Evolutionary conservation across 1,140 invertebrate species (phyloP), one percentile per base, ranked within the genome.

Genomic region (Drosophila lini): DNA sequence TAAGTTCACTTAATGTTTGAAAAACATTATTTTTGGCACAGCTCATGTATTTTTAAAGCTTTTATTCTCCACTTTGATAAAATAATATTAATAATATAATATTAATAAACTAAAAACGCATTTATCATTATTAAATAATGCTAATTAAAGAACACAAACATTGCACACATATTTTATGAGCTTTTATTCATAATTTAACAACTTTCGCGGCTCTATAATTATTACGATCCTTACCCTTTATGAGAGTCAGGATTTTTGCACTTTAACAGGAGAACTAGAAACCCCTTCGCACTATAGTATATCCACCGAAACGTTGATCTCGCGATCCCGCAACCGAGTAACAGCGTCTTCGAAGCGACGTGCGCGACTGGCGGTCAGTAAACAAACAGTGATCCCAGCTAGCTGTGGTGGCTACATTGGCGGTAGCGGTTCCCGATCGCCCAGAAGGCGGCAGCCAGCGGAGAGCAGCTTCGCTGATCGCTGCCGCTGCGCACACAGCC

Each of bases 331-430:
- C 58, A 59, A 82, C 52, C 80, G 80, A 71, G 71, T 74, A 82
- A 76, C 76, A 71, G 56, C 83, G 80, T 89, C 84, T 88, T 88
- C 83, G 83, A 83, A 71, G 83, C 78, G 84, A 89, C 77, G 86
- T 77, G 74, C 80, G 68, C 83, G 84, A 88, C 83, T 88, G 84
- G 82, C 82, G 63, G 61, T 62, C 80, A 86, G 63, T 74, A 64
- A 71, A 85, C 76, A 82, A 86, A 73, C 59, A 85, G 71, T 85
- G 76, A 85, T 85, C 81, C 81, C 81, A 84, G 73, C 77, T 67
- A 78, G 59, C 65, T 42, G 60, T 50, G 44, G 38, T 74, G 69
- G 47, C 38, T 48, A 32, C 38, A 48, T 61, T 63, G 64, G 59
- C 38, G 42, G 62, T 63, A 60, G 61, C 61, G 41, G 61, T 63